Base-by-base conservation (phyloP, 1,140 invertebrate species). In the Pectinophora gossypiella region DNA sequence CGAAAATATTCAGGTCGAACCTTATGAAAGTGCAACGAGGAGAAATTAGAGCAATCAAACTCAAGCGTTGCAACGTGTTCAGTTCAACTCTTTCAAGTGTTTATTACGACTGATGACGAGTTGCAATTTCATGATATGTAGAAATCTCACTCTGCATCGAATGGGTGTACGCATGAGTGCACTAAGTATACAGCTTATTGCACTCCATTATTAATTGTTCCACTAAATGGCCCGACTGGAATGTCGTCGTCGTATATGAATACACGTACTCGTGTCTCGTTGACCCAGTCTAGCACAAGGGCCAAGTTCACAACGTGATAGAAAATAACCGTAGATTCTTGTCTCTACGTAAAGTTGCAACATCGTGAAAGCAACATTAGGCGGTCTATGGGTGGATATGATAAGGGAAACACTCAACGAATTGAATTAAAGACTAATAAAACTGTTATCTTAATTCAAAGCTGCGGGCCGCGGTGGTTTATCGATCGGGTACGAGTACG, bases 371-470 rank as follows among this genome's bases (percentile, higher is more conserved):
- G 54, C 45, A 23, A 38, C 51, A 58, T 52, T 42, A 66, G 61
- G 58, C 57, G 56, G 19, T 55, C 57, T 61, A 61, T 50, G 19
- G 54, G 48, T 66, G 58, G 55, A 56, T 56, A 54, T 48, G 67
- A 72, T 72, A 69, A 72, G 59, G 50, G 56, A 62, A 49, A 56
- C 58, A 55, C 51, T 59, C 56, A 35, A 60, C 57, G 59, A 76
- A 74, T 80, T 67, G 70, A 68, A 71, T 74, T 66, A 75, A 62
- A 71, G 61, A 53, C 54, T 55, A 69, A 72, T 81, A 78, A 75
- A 78, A 70, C 45, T 65, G 65, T 76, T 78, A 78, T 81, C 73
- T 81, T 76, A 76, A 81, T 78, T 76, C 65, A 63, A 69, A 60
- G 59, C 66, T 59, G 61, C 61, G 62, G 54, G 66, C 61, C 51